These are phyloP conservation scores for Acleris holmiana DNA, from an alignment of 2,888 invertebrate species.

Conservation along the genomic window DNA sequence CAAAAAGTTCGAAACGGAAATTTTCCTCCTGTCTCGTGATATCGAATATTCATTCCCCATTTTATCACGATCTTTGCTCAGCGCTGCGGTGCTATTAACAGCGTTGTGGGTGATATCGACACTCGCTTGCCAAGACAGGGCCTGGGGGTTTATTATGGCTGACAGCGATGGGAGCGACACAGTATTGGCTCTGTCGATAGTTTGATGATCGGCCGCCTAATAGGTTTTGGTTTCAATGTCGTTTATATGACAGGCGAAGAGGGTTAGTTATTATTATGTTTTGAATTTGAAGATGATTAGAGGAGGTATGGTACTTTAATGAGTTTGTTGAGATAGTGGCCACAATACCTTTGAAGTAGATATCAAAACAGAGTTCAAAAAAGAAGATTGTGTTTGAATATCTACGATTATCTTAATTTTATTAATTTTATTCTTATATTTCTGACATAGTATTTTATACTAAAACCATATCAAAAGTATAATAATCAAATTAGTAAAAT, in stretches of 20 bases:
- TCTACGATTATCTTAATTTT: no score
- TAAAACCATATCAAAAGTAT: no score
- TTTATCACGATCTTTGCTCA: constrained; percentile 38
- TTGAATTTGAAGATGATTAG: no score
- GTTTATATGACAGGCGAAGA: background rate
- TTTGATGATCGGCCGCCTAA: background rate
- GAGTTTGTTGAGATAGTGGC: no score
- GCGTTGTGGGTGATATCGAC: constrained; percentile 15
- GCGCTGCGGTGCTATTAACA: constrained; percentile 37
- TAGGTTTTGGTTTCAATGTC: background rate
- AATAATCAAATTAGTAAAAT: no score
- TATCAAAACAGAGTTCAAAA: no score
- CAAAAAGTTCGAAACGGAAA: no score
- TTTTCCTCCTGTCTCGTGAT: background rate
- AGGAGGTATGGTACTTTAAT: no score
- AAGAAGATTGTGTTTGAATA: no score
- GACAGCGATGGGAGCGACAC: constrained; percentile 2
- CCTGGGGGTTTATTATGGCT: constrained; percentile 3
- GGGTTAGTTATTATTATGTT: background rate
- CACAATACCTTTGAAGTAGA: no score
- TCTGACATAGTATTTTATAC: no score
- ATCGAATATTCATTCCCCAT: constrained; percentile 42
- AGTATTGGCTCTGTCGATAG: background rate
- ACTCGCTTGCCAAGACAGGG: constrained; percentile 20
- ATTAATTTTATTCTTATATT: no score